A percentile compares a stretch with the other conserved stretches of the same genome.
These are phyloP conservation scores for Tetraneura akinire DNA, from an alignment of 1,140 invertebrate species.

Conservation along the genomic window DNA sequence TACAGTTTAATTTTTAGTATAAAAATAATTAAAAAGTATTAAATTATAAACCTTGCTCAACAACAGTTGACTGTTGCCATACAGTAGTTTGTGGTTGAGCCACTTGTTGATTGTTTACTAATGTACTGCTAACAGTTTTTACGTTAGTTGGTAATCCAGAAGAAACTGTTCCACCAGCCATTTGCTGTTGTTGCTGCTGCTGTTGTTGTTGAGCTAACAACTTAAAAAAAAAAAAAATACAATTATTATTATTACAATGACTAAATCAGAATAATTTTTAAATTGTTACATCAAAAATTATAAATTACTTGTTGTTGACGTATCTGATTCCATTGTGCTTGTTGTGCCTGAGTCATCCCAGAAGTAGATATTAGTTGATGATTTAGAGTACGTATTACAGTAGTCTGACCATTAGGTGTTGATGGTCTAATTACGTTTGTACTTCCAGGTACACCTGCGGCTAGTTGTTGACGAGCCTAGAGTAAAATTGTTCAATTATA, in stretches of 20 bases:
- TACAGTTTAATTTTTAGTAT: no score
- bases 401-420: slow-evolving; percentile 26
- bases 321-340: slow-evolving; percentile 45
- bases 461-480: slow-evolving; percentile 55
- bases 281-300: neutral
- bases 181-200: slow-evolving; percentile 59
- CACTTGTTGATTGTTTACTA: slow-evolving; percentile 39
- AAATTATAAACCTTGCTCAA: slow-evolving; percentile 35
- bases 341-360: slow-evolving; percentile 39
- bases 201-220: slow-evolving; percentile 57
- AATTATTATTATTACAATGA: neutral
- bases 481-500: neutral
- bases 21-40: neutral
- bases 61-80: slow-evolving; percentile 41
- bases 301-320: slow-evolving; percentile 44
- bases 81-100: slow-evolving; percentile 45
- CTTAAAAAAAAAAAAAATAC: neutral
- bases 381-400: slow-evolving; percentile 42
- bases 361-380: slow-evolving; percentile 44
- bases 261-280: neutral
- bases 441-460: slow-evolving; percentile 8
- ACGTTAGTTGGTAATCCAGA: slow-evolving; percentile 9
- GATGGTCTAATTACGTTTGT: slow-evolving; percentile 28
- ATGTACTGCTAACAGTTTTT: slow-evolving; percentile 33
- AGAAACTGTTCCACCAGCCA: slow-evolving; percentile 52